phyloP scores from a whole-genome alignment of 37 sponge, comb jelly and placozoan species.

The Ianthella basta region DNA sequence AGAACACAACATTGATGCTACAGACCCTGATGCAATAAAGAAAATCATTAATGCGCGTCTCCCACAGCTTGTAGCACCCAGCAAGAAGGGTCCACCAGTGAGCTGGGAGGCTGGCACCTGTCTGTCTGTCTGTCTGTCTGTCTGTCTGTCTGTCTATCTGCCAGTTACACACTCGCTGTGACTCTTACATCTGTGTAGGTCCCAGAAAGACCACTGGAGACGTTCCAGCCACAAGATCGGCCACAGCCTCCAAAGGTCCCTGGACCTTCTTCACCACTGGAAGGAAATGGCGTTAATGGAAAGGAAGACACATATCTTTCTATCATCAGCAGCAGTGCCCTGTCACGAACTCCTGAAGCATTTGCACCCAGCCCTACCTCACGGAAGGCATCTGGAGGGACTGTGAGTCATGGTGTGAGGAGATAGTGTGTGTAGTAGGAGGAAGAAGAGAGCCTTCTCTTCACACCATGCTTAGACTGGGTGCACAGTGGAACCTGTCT shows the following conservation, averaged over 20 bases:
- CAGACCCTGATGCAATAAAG: constrained; percentile 1
- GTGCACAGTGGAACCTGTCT: not conserved
- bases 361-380: no score
- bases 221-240: not conserved
- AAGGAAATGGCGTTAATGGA: not conserved
- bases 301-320: not conserved
- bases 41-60: constrained; percentile 6
- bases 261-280: not conserved
- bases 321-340: not conserved
- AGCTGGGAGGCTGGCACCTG: not conserved
- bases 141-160: no score
- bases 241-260: no score
- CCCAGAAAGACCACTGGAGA: constrained; percentile 7
- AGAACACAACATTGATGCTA: constrained; percentile 1
- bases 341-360: not conserved
- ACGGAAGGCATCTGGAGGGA: no score
- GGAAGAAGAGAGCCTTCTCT: no score
- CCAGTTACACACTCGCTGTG: no score
- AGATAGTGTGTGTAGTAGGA: no score
- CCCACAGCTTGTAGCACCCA: not conserved
- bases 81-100: constrained; percentile 19
- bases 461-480: not conserved
- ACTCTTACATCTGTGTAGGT: not conserved
- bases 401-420: constrained; percentile 18
- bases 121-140: no score